Base-by-base conservation (phyloP, 2,888 invertebrate genomes). In the Branchipolynoe longqiensis region DNA sequence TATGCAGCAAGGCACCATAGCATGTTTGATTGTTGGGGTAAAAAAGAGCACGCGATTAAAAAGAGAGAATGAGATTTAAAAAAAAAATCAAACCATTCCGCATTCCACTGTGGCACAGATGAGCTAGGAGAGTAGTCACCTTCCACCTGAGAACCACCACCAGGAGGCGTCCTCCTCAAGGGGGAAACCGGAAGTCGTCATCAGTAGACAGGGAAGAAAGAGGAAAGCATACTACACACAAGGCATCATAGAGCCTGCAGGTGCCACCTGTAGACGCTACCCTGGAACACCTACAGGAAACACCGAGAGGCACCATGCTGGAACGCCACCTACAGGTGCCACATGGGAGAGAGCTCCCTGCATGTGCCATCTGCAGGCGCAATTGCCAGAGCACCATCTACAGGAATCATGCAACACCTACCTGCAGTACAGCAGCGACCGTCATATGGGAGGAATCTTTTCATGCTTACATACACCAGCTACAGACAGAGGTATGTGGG, bases 61-160 rank as follows among this genome's bases (percentile, higher is more conserved):
- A 18, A 28, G 73, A 62, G 38, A 33, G 73, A 22, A 73, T n/a
- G 38, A n/a, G 73, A 73, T 73, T 14, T 12, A 62, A n/a, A 48
- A 48, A 78, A 78, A 78, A 74, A 78, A 54, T 28, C 78, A 78
- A 78, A 78, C 78, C 78, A 78, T 78, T 78, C 78, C 78, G 78
- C 78, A 78, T 78, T 78, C 78, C 78, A 48, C 41, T 78, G 78
- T 78, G 69, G 69, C 69, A 69, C 4, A 69, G 14, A 31, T 33
- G 8, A 69, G 36, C 69, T 36, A 22, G 36, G 38, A 22, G 36
- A 69, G 69, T 69, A 33, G 38, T 69, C 36, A 33, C 38, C 38
- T 36, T 69, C 69, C 25, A 62, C 18, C 58, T 58, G 14, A 69
- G 69, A 69, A 69, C 69, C 69, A 69, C 69, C 69, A 69, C 38